Evolutionary conservation across 2,797 vertebrate species (phyloP).

Genomic region (Neopelma chrysocephalum): DNA sequence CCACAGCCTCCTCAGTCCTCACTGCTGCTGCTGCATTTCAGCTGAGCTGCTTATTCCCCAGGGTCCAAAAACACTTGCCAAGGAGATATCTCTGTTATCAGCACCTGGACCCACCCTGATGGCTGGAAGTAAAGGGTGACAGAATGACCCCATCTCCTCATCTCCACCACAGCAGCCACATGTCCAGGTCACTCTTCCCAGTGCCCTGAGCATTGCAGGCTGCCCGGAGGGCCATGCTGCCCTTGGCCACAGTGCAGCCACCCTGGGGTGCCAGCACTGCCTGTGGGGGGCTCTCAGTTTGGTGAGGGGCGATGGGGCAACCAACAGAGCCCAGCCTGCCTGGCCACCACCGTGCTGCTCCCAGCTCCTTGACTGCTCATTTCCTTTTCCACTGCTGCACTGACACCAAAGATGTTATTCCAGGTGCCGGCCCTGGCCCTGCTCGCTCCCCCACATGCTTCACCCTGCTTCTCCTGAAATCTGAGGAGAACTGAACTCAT

Average conservation of each 20-base stretch:
- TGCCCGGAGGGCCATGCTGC: accelerated
- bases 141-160: neutral
- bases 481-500: constrained; percentile 42
- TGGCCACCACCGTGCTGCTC: neutral
- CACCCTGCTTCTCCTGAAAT: constrained; percentile 35
- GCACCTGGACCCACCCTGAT: accelerated
- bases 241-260: neutral
- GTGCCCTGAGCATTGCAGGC: neutral
- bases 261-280: neutral
- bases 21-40: neutral
- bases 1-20: neutral
- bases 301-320: accelerated
- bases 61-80: neutral
- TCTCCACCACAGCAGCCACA: neutral
- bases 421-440: constrained; percentile 28
- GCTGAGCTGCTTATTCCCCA: neutral
- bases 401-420: constrained; percentile 54
- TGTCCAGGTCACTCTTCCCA: neutral
- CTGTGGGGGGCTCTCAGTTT: neutral
- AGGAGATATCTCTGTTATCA: neutral
- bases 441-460: constrained; percentile 17
- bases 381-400: constrained; percentile 28
- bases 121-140: neutral
- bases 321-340: neutral
- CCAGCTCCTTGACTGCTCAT: neutral